These are phyloP conservation scores for Ceratina calcarata DNA, from an alignment of 1,140 invertebrate species.

Conservation along the genomic window DNA sequence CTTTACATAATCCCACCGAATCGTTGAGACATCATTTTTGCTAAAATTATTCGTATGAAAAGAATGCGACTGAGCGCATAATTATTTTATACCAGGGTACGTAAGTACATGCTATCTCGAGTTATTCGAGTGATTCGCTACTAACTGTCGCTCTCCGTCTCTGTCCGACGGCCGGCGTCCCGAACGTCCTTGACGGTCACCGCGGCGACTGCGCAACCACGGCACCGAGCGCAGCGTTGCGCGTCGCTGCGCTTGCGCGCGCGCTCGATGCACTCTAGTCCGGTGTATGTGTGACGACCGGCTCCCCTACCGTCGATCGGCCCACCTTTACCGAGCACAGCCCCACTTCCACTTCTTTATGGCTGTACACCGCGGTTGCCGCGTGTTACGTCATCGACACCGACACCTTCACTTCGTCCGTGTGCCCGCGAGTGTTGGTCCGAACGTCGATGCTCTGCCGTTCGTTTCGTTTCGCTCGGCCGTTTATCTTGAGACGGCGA, in stretches of 20 bases:
- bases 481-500: not conserved
- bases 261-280: constrained; percentile 17
- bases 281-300: not conserved
- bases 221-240: constrained; percentile 45
- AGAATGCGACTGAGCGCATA: not conserved
- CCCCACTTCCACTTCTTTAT: constrained; percentile 49
- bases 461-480: constrained; percentile 31
- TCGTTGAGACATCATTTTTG: too few species aligned
- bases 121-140: constrained; percentile 25
- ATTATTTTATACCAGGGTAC: constrained; percentile 9
- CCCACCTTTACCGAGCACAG: constrained; percentile 38
- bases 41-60: not conserved
- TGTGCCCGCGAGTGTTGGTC: constrained; percentile 11
- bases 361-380: constrained; percentile 38
- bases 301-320: not conserved
- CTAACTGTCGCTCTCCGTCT: constrained; percentile 11
- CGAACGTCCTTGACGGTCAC: constrained; percentile 66
- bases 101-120: not conserved
- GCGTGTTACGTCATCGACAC: constrained; percentile 62
- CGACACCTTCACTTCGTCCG: constrained; percentile 56
- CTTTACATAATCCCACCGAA: constrained; percentile 7
- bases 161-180: constrained; percentile 28
- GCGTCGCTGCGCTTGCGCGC: constrained; percentile 55
- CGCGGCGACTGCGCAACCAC: constrained; percentile 52
- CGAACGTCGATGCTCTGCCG: constrained; percentile 41